Conservation (phyloP, 1,140 invertebrate genomes). For the Anoplophora glabripennis region DNA sequence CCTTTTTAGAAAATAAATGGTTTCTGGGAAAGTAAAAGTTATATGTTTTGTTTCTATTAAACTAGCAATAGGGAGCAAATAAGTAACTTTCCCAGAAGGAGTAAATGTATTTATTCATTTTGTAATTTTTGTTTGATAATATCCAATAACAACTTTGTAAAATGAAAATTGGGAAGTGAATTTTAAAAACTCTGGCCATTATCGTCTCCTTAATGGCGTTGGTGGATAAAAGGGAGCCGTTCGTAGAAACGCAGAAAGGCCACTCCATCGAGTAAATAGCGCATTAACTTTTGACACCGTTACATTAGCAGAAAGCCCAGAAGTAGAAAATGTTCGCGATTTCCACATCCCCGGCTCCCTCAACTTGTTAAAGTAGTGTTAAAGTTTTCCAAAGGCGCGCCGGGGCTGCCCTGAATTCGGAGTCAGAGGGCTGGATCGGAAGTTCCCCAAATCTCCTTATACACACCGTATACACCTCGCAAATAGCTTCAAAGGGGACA, state of each 20-base stretch:
- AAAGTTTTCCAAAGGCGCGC: constrained; percentile 7
- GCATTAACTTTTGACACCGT: background rate
- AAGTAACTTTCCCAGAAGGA: no score
- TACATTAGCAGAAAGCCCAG: background rate
- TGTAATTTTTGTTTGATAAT: no score
- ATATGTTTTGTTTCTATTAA: no score
- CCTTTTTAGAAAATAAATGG: no score
- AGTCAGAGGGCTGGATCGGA: constrained; percentile 10
- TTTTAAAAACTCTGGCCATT: no score
- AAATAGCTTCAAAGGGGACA: constrained; percentile 1
- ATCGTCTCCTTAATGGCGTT: no score
- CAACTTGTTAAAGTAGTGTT: constrained; percentile 15
- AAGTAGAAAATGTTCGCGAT: background rate
- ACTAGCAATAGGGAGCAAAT: no score
- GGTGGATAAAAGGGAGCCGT: background rate
- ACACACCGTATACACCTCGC: background rate
- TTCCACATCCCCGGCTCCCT: background rate
- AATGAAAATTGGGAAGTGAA: no score
- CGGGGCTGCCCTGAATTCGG: background rate
- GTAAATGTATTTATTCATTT: no score
- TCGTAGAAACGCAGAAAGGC: background rate
- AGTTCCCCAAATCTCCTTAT: constrained; percentile 8
- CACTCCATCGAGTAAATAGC: background rate
- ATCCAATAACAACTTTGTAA: no score
- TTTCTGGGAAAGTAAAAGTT: no score